Conservation (phyloP, 1,140 invertebrate genomes). For the Eupristina koningsbergeri region DNA sequence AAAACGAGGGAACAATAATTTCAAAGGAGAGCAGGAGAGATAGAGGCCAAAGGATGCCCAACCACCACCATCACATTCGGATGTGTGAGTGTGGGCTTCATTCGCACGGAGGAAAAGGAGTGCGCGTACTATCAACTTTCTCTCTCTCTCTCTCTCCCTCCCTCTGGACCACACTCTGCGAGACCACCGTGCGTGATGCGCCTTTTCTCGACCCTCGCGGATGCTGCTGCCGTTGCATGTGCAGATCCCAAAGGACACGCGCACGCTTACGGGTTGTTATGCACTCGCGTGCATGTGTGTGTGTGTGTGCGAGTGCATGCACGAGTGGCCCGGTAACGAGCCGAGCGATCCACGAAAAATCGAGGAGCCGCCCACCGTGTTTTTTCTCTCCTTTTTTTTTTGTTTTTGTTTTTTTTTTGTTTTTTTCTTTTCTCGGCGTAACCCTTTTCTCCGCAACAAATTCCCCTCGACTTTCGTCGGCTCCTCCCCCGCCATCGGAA, state of each 20-base stretch:
- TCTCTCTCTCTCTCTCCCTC: slow-evolving; percentile 17
- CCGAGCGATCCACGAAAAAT: slow-evolving; percentile 1
- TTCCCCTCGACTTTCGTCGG: neutral
- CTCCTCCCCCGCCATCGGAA: neutral
- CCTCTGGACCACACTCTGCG: slow-evolving; percentile 37
- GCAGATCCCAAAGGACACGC: neutral
- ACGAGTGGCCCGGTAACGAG: neutral
- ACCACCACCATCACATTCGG: no score
- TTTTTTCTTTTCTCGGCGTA: no score
- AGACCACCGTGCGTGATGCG: slow-evolving; percentile 36
- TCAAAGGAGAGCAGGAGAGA: slow-evolving; percentile 27
- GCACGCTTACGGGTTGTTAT: neutral
- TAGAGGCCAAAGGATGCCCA: slow-evolving; percentile 28
- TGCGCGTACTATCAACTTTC: slow-evolving; percentile 22
- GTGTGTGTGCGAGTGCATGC: neutral
- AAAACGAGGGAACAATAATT: slow-evolving; percentile 36
- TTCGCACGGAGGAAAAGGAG: slow-evolving; percentile 2
- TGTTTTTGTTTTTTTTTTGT: no score
- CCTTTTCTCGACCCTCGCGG: slow-evolving; percentile 27
- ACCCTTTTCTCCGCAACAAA: no score
- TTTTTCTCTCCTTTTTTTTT: neutral
- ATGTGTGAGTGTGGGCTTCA: neutral
- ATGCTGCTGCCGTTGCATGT: neutral
- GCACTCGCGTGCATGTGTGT: neutral
- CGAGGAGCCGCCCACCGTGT: neutral